These are phyloP conservation scores for Hydractinia symbiolongicarpus DNA, from an alignment of 30 jellyfish, hydroid and myxozoan genomes.

Conservation along the genomic window DNA sequence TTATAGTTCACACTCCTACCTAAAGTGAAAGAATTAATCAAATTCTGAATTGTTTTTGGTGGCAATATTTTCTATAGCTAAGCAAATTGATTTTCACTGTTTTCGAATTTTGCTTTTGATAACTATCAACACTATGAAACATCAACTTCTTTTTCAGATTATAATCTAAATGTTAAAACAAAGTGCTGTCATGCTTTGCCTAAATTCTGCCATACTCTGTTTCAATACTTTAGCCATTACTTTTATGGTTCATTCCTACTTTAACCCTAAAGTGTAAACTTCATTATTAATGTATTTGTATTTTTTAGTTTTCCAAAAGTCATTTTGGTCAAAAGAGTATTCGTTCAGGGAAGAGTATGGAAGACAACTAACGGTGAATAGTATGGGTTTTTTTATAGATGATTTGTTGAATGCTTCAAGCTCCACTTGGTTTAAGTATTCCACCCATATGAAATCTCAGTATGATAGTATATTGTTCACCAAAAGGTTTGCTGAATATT, in stretches of 20 bases:
- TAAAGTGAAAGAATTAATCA: not conserved
- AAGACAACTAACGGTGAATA: not conserved
- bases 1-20: not conserved
- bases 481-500: slow-evolving; percentile 20
- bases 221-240: no score
- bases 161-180: no score
- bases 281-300: not conserved
- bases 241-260: no score
- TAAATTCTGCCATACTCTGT: no score
- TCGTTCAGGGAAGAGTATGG: not conserved
- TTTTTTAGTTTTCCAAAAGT: not conserved
- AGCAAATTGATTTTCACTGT: not conserved
- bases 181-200: no score
- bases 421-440: slow-evolving; percentile 6
- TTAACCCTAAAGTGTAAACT: no score
- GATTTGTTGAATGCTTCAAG: not conserved
- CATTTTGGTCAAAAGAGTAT: slow-evolving; percentile 26
- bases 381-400: not conserved
- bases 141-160: no score
- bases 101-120: no score
- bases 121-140: no score
- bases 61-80: not conserved
- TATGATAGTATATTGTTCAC: not conserved
- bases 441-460: not conserved
- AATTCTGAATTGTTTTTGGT: not conserved